Conservation (phyloP, 2,888 invertebrate species). For the Tillus elongatus region DNA sequence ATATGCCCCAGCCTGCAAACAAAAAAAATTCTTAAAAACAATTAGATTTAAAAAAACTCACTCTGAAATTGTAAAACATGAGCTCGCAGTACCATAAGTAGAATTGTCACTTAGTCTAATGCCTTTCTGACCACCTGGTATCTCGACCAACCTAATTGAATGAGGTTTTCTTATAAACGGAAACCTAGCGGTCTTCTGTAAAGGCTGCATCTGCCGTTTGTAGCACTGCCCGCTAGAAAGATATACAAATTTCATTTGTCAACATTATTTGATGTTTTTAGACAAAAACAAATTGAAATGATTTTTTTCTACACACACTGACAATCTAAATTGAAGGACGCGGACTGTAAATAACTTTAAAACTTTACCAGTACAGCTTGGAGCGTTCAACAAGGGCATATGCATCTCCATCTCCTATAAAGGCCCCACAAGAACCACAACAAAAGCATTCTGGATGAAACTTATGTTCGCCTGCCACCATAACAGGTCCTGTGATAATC, state of each 20-base stretch:
- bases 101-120: conserved; percentile 55
- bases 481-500: conserved; percentile 77
- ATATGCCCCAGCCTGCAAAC: no score
- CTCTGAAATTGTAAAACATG: conserved; percentile 61
- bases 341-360: no score
- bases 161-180: conserved; percentile 55
- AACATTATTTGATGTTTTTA: background rate
- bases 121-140: conserved; percentile 58
- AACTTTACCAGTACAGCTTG: conserved; percentile 69
- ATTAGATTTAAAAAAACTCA: conserved; percentile 41
- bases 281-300: no score
- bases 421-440: conserved; percentile 69
- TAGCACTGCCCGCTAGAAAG: conserved; percentile 64
- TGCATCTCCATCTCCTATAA: conserved; percentile 86
- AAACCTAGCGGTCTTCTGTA: conserved; percentile 44
- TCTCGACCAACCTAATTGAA: conserved; percentile 75
- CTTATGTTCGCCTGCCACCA: conserved; percentile 91
- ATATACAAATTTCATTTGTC: background rate
- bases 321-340: no score
- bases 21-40: conserved; percentile 5
- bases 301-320: no score
- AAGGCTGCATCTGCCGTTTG: conserved; percentile 58
- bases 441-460: conserved; percentile 95
- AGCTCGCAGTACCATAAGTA: conserved; percentile 47
- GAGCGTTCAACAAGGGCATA: conserved; percentile 88